Percentiles rank a stretch among this genome's conserved stretches.
These are phyloP conservation scores for Chydorus sphaericus DNA, from an alignment of 2,888 invertebrate species.

Conservation along the genomic window DNA sequence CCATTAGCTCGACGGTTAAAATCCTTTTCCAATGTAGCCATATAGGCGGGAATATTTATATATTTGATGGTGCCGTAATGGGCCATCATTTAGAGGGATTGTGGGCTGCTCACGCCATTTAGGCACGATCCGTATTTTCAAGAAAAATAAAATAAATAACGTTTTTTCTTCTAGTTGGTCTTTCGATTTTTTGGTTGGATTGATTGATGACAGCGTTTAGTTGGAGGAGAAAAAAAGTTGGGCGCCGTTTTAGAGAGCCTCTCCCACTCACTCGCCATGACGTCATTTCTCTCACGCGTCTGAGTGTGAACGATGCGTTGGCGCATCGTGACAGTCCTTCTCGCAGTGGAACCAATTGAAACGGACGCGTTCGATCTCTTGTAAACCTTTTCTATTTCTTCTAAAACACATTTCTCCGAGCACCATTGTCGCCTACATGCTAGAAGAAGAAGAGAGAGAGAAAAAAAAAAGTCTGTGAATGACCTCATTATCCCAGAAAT, in stretches of 20 bases:
- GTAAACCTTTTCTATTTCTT: neutral
- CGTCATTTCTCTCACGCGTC: neutral
- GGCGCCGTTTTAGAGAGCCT: neutral
- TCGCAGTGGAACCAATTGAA: neutral
- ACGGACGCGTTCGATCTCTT: conserved; percentile 2
- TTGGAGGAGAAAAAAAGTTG: neutral
- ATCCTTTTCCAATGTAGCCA: no score
- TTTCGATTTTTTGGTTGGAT: neutral
- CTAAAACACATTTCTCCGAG: no score
- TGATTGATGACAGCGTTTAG: conserved; percentile 6
- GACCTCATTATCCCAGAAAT: no score
- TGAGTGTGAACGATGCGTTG: neutral
- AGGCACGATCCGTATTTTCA: no score
- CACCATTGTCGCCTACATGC: neutral
- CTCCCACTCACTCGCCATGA: neutral
- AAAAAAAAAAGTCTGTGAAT: neutral
- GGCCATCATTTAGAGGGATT: no score
- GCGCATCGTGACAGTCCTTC: neutral
- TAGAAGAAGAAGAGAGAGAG: neutral
- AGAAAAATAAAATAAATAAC: no score
- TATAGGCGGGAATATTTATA: no score
- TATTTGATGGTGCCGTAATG: no score
- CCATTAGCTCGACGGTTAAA: no score
- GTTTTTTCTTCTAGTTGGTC: no score
- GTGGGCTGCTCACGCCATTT: no score